Percentiles rank a stretch among this genome's conserved stretches.
These are phyloP conservation scores for Nudaria mundana DNA, from an alignment of 2,888 invertebrate genomes.

Conservation along the genomic window DNA sequence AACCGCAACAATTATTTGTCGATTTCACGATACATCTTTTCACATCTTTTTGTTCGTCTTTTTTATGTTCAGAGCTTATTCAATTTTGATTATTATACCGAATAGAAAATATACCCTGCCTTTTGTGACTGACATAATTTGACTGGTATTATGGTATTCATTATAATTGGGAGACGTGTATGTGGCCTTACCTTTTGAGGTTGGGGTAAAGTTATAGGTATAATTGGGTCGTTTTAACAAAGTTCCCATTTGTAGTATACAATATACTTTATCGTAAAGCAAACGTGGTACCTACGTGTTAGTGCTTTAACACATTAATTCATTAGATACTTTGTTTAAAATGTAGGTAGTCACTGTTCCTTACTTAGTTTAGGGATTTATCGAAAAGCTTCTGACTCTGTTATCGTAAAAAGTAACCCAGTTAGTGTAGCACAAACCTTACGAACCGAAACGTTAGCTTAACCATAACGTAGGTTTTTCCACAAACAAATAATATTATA, in stretches of 20 bases:
- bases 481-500: too few relatives aligned
- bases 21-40: background rate
- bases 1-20: background rate
- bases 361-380: too few relatives aligned
- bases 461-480: too few relatives aligned
- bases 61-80: background rate
- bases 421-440: too few relatives aligned
- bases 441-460: too few relatives aligned
- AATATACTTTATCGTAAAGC: background rate
- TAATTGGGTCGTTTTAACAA: background rate
- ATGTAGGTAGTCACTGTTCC: too few relatives aligned
- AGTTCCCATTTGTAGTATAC: background rate
- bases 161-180: constrained; percentile 8
- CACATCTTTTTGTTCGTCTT: background rate
- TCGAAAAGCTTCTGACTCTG: too few relatives aligned
- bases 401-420: too few relatives aligned
- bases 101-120: too few relatives aligned
- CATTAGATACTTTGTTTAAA: too few relatives aligned
- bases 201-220: constrained; percentile 1
- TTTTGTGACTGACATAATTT: background rate
- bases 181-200: background rate
- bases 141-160: background rate
- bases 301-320: too few relatives aligned
- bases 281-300: too few relatives aligned
- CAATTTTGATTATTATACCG: background rate